A percentile compares a stretch with the other conserved stretches of the same genome.
phyloP scores from a whole-genome alignment of 1,140 invertebrate genomes.

The Yoshiicerus persimilis region DNA sequence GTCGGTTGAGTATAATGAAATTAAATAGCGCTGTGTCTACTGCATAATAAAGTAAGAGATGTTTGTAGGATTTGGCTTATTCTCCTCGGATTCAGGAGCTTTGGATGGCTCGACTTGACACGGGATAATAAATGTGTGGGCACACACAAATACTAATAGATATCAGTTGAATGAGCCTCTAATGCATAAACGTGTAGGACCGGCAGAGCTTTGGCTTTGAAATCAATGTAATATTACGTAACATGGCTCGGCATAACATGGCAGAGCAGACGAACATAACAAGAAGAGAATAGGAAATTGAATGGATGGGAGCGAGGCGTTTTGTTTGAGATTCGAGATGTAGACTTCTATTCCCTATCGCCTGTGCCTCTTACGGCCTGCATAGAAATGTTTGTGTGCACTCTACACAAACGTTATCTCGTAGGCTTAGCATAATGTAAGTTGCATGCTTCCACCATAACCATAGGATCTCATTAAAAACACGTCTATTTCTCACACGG shows the following conservation, averaged over 20 bases:
- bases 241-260: neutral
- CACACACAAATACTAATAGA: neutral
- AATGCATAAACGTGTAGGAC: neutral
- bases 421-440: neutral
- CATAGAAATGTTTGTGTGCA: neutral
- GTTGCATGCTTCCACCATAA: neutral
- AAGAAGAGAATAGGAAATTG: neutral
- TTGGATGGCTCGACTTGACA: neutral
- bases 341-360: too few relatives aligned
- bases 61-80: neutral
- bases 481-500: neutral
- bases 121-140: neutral
- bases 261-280: neutral
- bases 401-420: too few relatives aligned
- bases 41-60: too few relatives aligned
- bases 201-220: neutral
- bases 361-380: too few relatives aligned
- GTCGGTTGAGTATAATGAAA: neutral
- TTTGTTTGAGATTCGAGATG: neutral
- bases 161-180: neutral
- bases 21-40: neutral
- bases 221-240: neutral
- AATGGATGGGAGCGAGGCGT: neutral
- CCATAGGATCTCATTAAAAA: slow-evolving; percentile 18
- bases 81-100: neutral